Evolutionary conservation across 2,113 vertebrate genomes (phyloP).

Genomic region (Hiodon tergisus): DNA sequence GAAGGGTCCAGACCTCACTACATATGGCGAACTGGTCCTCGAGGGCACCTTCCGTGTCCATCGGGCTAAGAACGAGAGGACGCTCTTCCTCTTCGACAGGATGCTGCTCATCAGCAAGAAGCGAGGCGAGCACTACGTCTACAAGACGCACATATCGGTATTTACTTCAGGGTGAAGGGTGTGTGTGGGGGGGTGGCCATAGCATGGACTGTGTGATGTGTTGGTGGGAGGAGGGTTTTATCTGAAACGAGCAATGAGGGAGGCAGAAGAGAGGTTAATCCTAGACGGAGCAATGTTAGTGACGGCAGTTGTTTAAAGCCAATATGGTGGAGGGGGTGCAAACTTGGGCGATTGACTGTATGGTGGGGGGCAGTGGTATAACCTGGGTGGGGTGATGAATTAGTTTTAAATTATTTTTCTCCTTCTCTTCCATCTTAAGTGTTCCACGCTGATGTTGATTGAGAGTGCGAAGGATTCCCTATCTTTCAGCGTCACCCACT

Average conservation of each 20-base stretch:
- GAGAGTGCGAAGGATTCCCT: slow-evolving; percentile 87
- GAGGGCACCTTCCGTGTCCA: slow-evolving; percentile 89
- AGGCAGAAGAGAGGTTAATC: too few species aligned
- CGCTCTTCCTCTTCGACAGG: slow-evolving; percentile 90
- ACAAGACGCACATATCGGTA: slow-evolving; percentile 88
- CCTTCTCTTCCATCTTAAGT: slow-evolving; percentile 55
- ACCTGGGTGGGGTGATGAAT: too few species aligned
- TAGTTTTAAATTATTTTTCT: too few species aligned
- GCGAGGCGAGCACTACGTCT: slow-evolving; percentile 85
- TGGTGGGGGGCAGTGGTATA: too few species aligned
- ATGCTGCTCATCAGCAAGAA: slow-evolving; percentile 88
- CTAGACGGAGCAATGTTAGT: too few species aligned
- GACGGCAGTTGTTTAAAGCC: too few species aligned
- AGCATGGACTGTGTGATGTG: too few species aligned
- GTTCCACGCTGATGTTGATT: slow-evolving; percentile 89
- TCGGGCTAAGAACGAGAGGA: slow-evolving; percentile 80
- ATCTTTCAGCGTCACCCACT: slow-evolving; percentile 89
- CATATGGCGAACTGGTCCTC: slow-evolving; percentile 87
- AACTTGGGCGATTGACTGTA: too few species aligned
- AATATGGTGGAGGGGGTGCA: too few species aligned
- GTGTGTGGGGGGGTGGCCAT: too few species aligned
- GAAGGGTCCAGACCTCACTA: slow-evolving; percentile 90
- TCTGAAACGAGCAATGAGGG: too few species aligned
- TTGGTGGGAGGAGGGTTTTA: too few species aligned
- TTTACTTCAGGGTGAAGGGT: not conserved